A percentile compares a stretch with the other conserved stretches of the same genome.
These are phyloP conservation scores for Eupeodes corollae DNA, from an alignment of 1,140 invertebrate genomes.

Conservation along the genomic window DNA sequence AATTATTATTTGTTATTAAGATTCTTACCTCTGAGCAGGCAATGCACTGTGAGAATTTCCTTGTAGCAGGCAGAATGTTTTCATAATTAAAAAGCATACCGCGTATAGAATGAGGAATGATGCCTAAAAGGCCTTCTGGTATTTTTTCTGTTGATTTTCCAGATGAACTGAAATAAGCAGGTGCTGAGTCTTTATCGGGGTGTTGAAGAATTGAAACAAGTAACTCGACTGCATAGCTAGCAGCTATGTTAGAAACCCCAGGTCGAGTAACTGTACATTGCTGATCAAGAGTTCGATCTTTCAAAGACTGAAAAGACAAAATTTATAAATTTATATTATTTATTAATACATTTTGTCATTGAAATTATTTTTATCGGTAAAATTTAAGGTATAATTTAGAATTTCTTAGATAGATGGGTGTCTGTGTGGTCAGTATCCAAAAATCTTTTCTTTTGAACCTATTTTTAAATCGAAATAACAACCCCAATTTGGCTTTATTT, in stretches of 20 bases:
- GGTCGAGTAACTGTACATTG: slow-evolving; percentile 97
- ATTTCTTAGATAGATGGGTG: too few species aligned
- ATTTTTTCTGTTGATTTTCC: slow-evolving; percentile 26
- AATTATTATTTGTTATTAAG: too few species aligned
- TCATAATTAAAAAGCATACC: slow-evolving; percentile 77
- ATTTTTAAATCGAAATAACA: too few species aligned
- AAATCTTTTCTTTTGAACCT: too few species aligned
- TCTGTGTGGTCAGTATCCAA: too few species aligned
- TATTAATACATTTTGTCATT: too few species aligned
- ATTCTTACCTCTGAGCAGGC: slow-evolving; percentile 61
- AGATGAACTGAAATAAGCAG: slow-evolving; percentile 44
- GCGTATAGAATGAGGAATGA: slow-evolving; percentile 87
- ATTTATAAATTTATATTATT: slow-evolving; percentile 3
- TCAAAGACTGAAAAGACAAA: slow-evolving; percentile 56
- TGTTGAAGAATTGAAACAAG: slow-evolving; percentile 81
- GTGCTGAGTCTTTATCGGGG: slow-evolving; percentile 54
- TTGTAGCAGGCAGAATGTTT: slow-evolving; percentile 67
- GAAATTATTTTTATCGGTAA: too few species aligned
- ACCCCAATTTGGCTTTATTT: too few species aligned
- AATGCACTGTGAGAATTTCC: slow-evolving; percentile 80
- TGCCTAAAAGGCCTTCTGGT: slow-evolving; percentile 59
- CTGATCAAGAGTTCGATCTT: slow-evolving; percentile 91
- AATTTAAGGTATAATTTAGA: too few species aligned
- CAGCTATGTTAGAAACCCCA: slow-evolving; percentile 84
- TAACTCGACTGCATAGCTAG: slow-evolving; percentile 84